Conservation (phyloP, 2,113 vertebrate genomes). For the Sylvilagus bachmani region DNA sequence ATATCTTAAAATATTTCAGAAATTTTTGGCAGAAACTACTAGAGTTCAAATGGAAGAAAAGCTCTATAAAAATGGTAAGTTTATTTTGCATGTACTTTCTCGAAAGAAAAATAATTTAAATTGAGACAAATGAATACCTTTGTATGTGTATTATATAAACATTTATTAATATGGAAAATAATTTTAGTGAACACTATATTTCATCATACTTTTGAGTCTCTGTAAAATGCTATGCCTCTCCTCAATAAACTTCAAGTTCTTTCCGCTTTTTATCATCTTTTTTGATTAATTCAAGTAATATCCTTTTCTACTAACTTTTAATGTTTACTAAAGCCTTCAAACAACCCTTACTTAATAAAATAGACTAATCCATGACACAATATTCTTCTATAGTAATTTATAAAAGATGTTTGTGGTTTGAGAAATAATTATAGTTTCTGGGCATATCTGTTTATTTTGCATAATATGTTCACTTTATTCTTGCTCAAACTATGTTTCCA, state of each 20-base stretch:
- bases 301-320: background rate
- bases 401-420: constrained; percentile 15
- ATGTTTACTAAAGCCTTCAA: constrained; percentile 24
- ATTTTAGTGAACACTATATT: constrained; percentile 4
- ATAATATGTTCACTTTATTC: constrained; percentile 50
- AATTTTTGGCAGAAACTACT: constrained; percentile 66
- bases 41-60: constrained; percentile 40
- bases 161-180: constrained; percentile 7
- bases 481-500: constrained; percentile 31
- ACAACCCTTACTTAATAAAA: constrained; percentile 19
- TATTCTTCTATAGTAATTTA: background rate
- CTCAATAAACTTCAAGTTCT: constrained; percentile 13
- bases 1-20: constrained; percentile 75
- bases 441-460: background rate
- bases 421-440: constrained; percentile 41
- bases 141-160: background rate
- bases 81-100: constrained; percentile 65
- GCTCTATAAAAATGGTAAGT: constrained; percentile 31
- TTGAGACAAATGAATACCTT: constrained; percentile 8
- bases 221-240: background rate
- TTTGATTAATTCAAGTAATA: constrained; percentile 20
- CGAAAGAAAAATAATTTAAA: constrained; percentile 73
- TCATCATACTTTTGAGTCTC: constrained; percentile 35
- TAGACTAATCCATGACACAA: background rate
- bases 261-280: constrained; percentile 28